Conservation (phyloP, 2,113 vertebrate species). For the Thryonomys swinderianus region DNA sequence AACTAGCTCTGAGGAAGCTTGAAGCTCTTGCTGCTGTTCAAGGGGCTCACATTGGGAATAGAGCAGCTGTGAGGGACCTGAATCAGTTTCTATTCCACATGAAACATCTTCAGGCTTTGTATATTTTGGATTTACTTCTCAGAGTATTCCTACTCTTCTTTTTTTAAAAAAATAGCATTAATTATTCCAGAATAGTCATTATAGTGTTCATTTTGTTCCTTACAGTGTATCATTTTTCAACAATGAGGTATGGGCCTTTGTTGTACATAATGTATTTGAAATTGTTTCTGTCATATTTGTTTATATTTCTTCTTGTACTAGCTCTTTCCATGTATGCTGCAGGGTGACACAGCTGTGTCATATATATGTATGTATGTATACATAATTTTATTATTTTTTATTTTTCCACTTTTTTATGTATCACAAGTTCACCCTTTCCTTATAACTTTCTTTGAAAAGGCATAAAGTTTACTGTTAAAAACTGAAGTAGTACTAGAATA, state of each 20-base stretch:
- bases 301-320: neutral
- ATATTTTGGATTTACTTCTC: neutral
- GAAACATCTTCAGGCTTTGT: neutral
- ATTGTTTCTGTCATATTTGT: neutral
- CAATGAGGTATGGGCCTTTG: neutral
- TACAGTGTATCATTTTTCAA: neutral
- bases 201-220: neutral
- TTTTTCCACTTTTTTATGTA: neutral
- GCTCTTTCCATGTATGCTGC: neutral
- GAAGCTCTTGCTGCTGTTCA: too few relatives aligned
- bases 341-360: neutral
- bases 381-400: neutral
- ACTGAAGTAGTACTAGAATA: neutral
- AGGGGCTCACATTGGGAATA: accelerated
- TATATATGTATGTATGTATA: neutral
- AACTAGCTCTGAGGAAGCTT: neutral
- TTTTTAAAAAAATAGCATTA: neutral
- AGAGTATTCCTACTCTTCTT: neutral
- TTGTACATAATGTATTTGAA: neutral
- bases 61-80: neutral
- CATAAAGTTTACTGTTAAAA: neutral
- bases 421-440: neutral
- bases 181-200: neutral
- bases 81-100: neutral
- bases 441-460: neutral